These are phyloP conservation scores for Xestia ashworthii DNA, from an alignment of 2,888 invertebrate species.

Conservation along the genomic window DNA sequence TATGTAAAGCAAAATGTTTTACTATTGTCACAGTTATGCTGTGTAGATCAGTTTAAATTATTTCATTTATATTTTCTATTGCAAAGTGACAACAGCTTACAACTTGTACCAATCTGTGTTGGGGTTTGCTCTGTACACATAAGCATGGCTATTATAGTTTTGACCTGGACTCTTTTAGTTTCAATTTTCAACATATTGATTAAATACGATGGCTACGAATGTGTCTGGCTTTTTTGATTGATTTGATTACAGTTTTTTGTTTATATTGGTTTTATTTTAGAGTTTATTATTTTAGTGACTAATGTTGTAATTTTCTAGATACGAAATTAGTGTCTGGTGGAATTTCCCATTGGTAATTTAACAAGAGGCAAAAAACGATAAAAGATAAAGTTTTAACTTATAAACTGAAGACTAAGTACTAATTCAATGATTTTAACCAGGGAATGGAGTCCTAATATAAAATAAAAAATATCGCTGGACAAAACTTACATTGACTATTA, in stretches of 20 bases:
- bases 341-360: neutral
- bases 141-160: constrained; percentile 72
- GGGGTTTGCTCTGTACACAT: constrained; percentile 76
- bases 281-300: neutral
- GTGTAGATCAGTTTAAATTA: neutral
- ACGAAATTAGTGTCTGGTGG: neutral
- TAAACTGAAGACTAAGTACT: neutral
- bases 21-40: neutral
- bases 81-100: neutral
- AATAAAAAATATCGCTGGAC: too few species aligned
- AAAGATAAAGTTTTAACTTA: neutral
- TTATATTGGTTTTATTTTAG: neutral
- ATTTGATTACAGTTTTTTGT: constrained; percentile 12
- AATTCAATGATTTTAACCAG: neutral
- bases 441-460: too few species aligned
- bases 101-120: constrained; percentile 53
- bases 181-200: constrained; percentile 76
- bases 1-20: neutral
- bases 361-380: neutral
- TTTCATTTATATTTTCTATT: neutral
- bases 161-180: constrained; percentile 75
- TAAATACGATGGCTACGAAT: constrained; percentile 55
- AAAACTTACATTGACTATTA: neutral
- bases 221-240: constrained; percentile 30
- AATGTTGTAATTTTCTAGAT: neutral